These are phyloP conservation scores for Eleutherodactylus coqui DNA, from an alignment of 2,797 vertebrate genomes.

Conservation along the genomic window DNA sequence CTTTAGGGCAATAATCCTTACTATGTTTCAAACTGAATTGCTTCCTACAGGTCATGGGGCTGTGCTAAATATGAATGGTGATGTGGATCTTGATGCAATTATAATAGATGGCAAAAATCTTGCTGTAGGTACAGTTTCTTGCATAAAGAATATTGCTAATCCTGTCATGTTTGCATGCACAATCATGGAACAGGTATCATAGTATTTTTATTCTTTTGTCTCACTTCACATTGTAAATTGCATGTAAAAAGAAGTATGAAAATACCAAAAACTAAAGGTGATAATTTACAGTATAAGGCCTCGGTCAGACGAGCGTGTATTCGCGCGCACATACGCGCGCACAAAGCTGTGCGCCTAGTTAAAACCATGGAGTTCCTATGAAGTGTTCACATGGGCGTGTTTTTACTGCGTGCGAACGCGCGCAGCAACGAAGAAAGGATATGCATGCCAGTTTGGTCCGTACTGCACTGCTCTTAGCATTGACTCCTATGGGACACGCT, in stretches of 20 bases:
- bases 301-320: too few relatives aligned
- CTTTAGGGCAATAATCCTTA: conserved; percentile 74
- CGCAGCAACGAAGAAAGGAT: too few relatives aligned
- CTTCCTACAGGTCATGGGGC: conserved; percentile 77
- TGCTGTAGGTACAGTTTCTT: conserved; percentile 74
- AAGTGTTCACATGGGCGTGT: too few relatives aligned
- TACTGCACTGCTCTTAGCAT: too few relatives aligned
- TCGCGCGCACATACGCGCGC: too few relatives aligned
- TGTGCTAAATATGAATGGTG: conserved; percentile 77
- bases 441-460: too few relatives aligned
- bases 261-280: neutral
- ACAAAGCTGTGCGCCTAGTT: too few relatives aligned
- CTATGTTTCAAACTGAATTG: conserved; percentile 76
- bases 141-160: conserved; percentile 78
- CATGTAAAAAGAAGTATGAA: neutral
- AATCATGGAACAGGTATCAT: conserved; percentile 76
- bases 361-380: too few relatives aligned
- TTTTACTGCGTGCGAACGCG: too few relatives aligned
- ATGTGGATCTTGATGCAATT: conserved; percentile 78
- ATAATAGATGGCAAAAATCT: conserved; percentile 80
- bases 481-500: too few relatives aligned
- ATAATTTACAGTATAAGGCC: too few relatives aligned
- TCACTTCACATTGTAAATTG: neutral
- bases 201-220: neutral
- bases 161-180: conserved; percentile 76